Evolutionary conservation across 2,797 vertebrate genomes (phyloP).

Genomic region (Vultur gryphus): DNA sequence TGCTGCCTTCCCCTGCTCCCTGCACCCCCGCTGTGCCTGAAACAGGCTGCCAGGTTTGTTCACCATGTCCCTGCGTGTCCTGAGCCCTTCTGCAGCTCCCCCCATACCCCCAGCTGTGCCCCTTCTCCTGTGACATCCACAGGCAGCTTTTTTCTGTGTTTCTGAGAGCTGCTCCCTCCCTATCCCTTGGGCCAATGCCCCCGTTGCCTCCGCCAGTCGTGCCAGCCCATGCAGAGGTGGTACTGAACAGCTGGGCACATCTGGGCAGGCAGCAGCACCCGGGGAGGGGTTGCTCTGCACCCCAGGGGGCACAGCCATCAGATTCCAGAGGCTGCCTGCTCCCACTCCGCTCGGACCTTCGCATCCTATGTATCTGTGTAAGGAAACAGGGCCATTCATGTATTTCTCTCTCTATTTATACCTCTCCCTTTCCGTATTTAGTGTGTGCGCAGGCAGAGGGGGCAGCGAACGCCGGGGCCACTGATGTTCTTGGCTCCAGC

Average conservation of each 20-base stretch:
- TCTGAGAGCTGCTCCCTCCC: background rate
- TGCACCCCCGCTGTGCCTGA: background rate
- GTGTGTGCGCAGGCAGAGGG: conserved; percentile 46
- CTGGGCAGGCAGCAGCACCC: background rate
- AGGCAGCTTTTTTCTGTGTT: background rate
- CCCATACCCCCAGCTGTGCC: background rate
- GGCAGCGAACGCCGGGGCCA: conserved; percentile 30
- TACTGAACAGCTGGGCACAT: background rate
- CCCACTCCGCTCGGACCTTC: background rate
- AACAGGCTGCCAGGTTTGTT: background rate
- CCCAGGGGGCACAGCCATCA: background rate
- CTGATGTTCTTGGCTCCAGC: conserved; percentile 70
- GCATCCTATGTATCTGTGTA: background rate
- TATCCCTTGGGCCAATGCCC: background rate
- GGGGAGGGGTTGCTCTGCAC: background rate
- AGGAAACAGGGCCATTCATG: conserved; percentile 60
- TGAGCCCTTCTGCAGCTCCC: background rate
- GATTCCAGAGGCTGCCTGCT: background rate
- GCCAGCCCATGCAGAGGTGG: background rate
- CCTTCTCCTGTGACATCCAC: background rate
- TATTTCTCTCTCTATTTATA: conserved; percentile 67
- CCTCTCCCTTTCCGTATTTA: conserved; percentile 69
- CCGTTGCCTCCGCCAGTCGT: background rate
- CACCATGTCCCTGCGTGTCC: background rate
- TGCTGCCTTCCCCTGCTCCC: background rate